Base-by-base conservation (phyloP, 2,113 vertebrate species). In the Plectropomus leopardus region DNA sequence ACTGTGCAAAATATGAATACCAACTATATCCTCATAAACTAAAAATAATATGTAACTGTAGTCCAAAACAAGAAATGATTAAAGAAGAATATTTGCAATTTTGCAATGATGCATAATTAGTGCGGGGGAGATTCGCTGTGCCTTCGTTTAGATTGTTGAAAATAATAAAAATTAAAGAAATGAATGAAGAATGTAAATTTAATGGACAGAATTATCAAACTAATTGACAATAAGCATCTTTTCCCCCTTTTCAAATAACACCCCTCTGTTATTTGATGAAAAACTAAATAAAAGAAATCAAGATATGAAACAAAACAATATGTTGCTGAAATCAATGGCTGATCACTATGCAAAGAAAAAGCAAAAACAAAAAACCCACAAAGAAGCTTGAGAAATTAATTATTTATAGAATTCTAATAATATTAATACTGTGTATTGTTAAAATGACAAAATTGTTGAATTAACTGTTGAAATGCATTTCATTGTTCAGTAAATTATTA, bases 331-430 rank as follows among this genome's bases (percentile, higher is more conserved):
- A 45, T 30, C 7, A 0, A 32, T 17, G 0, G 3, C 34, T 55
- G 7, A 36, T 44, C 47, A 5, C 30, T 72, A 53, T 55, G 7
- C 19, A 66, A 30, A 26, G 9, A 28, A n/a, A 64, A 60, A 3
- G 16, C 21, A 0, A 58, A 72, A 44, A n/a, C n/a, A 59, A 73
- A n/a, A 44, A 63, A 72, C 3, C 70, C 19, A 36, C n/a, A 70
- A 28, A 72, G 16, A 53, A 19, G 14, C 13, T 13, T 4, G n/a
- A 44, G 1, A 19, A 48, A 53, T 55, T 0, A 44, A 76, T 48
- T 13, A 61, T 80, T 65, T 14, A 63, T 26, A 28, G 1, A 40
- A 21, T 32, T 47, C 7, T 0, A 4, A 68, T n/a, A 64, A 64
- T 54, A 74, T 65, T 23, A 13, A 23, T 23, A 8, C 9, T 8